Conservation (phyloP, 1,140 invertebrate genomes). For the Drosophila seguyi region DNA sequence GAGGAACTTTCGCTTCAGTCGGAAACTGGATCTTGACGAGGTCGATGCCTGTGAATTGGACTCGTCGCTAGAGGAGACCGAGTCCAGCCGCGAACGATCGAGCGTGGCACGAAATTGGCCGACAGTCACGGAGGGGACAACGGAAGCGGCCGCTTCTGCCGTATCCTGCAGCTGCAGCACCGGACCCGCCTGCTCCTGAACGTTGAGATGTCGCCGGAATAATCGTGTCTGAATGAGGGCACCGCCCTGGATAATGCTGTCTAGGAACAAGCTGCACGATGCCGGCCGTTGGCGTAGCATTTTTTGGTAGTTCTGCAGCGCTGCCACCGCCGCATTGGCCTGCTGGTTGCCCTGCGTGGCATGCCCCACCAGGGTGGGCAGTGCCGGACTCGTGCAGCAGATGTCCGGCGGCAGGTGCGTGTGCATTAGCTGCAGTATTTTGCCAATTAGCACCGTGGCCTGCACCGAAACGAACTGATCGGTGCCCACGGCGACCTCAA, state of each 20-base stretch:
- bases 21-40: slow-evolving; percentile 76
- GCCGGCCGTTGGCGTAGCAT: slow-evolving; percentile 92
- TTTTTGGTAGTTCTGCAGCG: slow-evolving; percentile 91
- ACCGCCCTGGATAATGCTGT: slow-evolving; percentile 89
- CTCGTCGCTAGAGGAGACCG: slow-evolving; percentile 80
- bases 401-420: slow-evolving; percentile 93
- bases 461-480: slow-evolving; percentile 95
- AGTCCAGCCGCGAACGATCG: slow-evolving; percentile 73
- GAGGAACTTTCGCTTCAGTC: slow-evolving; percentile 74
- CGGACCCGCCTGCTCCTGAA: slow-evolving; percentile 53
- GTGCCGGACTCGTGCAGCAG: slow-evolving; percentile 91
- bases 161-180: slow-evolving; percentile 54
- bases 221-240: slow-evolving; percentile 79
- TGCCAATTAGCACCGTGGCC: slow-evolving; percentile 95
- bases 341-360: slow-evolving; percentile 91
- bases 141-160: slow-evolving; percentile 21
- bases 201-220: slow-evolving; percentile 80
- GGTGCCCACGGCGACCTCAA: slow-evolving; percentile 95
- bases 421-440: slow-evolving; percentile 94
- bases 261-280: slow-evolving; percentile 93
- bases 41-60: slow-evolving; percentile 69
- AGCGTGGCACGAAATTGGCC: slow-evolving; percentile 34
- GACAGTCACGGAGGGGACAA: slow-evolving; percentile 9
- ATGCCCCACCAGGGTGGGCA: slow-evolving; percentile 92
- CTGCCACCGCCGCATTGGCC: slow-evolving; percentile 92